Base-by-base conservation (phyloP, 2,888 invertebrate species). In the Agrotis puta region DNA sequence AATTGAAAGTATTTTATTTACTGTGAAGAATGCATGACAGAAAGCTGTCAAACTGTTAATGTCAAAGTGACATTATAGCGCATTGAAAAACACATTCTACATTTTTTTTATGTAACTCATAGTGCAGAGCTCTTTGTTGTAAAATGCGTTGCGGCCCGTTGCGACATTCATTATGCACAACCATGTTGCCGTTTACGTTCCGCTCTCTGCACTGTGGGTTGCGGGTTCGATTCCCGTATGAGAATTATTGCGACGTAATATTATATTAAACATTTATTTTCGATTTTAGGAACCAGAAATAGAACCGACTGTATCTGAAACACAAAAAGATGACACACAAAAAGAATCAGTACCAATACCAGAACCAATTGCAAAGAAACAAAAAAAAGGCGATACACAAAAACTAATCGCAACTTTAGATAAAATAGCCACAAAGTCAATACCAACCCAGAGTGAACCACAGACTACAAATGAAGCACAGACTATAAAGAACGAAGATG, bases 401-500 rank as follows among this genome's bases (percentile, higher is more conserved):
- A 16, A 43, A n/a, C 3, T 14, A 20, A 62, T 27, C 0, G 2
- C 16, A 3, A 54, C 20, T n/a, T 16, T 48, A 72, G 45, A 61
- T 0, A n/a, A 59, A 43, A 51, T 39, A 14, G 27, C 39, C 2
- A 56, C 51, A 18, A 27, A 18, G n/a, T 27, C 13, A 1, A 51
- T 14, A 39, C n/a, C 45, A 14, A 7, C 16, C 0, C 18, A 22
- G 13, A 58, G 3, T 16, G 53, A 65, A 66, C 39, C 58, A 58
- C 47, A 43, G 18, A 13, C 5, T 7, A 20, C 6, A 45, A 1
- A 18, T 27, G 51, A 53, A 72, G 20, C 66, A 73, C 33, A 59
- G 43, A 71, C 22, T 43, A 43, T n/a, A n/a, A n/a, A 45, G 22
- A 16, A 57, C 7, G 51, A 61, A 54, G 76, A 76, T 3, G 74